These are phyloP conservation scores for Eretmochelys imbricata DNA, from an alignment of 2,113 vertebrate species.

Conservation along the genomic window DNA sequence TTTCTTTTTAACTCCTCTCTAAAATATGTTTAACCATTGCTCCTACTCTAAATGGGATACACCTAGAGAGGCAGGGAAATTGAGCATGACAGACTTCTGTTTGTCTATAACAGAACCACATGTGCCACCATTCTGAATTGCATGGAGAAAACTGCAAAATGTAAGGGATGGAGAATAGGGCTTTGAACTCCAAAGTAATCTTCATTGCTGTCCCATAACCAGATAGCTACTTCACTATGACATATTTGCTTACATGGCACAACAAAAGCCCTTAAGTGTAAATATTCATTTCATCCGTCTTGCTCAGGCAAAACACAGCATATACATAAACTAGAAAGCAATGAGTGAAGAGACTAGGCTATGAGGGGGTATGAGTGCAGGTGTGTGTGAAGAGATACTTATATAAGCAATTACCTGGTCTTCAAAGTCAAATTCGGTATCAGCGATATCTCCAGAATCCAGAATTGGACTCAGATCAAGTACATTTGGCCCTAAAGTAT, in stretches of 20 bases:
- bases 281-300: background rate
- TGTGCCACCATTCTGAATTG: background rate
- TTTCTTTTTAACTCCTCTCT: background rate
- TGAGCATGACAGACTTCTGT: background rate
- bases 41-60: background rate
- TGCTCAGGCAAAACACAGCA: background rate
- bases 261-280: background rate
- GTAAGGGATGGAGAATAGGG: background rate
- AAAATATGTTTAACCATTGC: background rate
- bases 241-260: background rate
- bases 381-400: background rate
- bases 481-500: slow-evolving; percentile 85
- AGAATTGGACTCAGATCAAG: slow-evolving; percentile 86
- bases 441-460: slow-evolving; percentile 83
- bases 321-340: background rate
- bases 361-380: background rate
- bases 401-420: slow-evolving; percentile 86
- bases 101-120: background rate
- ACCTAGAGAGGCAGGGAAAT: background rate
- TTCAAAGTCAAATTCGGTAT: slow-evolving; percentile 84
- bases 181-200: background rate
- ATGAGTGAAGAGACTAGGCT: background rate
- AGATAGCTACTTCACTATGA: background rate
- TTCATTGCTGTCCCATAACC: background rate
- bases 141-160: background rate